These are phyloP conservation scores for Autographa gamma DNA, from an alignment of 2,888 invertebrate species.

Conservation along the genomic window DNA sequence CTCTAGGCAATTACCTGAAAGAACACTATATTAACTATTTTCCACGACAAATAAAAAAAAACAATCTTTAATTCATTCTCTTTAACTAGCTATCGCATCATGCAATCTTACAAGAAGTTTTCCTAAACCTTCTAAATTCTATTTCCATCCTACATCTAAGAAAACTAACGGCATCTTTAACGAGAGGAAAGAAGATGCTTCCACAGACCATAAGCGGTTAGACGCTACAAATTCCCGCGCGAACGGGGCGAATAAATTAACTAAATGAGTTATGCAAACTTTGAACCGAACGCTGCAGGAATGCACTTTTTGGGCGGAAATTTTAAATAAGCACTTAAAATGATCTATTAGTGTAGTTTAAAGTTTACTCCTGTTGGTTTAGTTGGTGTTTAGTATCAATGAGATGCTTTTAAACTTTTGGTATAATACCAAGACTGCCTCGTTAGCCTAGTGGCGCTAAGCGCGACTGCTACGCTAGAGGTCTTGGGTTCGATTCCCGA, in stretches of 20 bases:
- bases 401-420: too few species aligned
- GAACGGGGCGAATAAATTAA: conserved; percentile 53
- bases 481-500: too few species aligned
- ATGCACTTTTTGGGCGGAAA: conserved; percentile 47
- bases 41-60: too few species aligned
- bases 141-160: conserved; percentile 7
- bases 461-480: too few species aligned
- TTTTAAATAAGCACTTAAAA: conserved; percentile 47
- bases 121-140: neutral
- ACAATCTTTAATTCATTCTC: too few species aligned
- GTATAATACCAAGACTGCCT: too few species aligned
- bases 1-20: too few species aligned
- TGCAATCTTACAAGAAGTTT: neutral
- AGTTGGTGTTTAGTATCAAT: neutral
- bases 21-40: too few species aligned
- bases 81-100: neutral
- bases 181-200: conserved; percentile 35
- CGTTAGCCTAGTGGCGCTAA: too few species aligned
- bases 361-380: conserved; percentile 7
- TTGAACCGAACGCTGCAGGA: conserved; percentile 44
- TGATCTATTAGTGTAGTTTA: conserved; percentile 44
- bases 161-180: conserved; percentile 33
- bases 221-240: conserved; percentile 40
- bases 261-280: conserved; percentile 57
- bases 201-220: conserved; percentile 23